Base-by-base conservation (phyloP, 2,113 vertebrate genomes). In the Oreotrochilus melanogaster region DNA sequence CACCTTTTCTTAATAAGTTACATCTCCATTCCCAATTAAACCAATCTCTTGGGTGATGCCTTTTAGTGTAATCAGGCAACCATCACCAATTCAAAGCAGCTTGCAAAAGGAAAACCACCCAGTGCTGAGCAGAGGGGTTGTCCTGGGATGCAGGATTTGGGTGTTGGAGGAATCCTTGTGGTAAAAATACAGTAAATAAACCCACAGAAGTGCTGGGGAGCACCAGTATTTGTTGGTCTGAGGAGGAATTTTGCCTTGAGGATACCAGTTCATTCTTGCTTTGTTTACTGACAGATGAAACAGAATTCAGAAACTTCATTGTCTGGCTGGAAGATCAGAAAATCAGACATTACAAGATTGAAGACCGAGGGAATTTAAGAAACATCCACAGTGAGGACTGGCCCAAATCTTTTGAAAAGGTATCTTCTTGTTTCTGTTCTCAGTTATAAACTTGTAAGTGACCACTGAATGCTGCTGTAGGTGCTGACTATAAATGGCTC, bases 241-340 rank as follows among this genome's bases (percentile, higher is more conserved):
- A 54, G 17, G 2, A 6, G 11, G 12, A 28, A 0, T 51, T 70
- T 33, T 74, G 9, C 15, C 27, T 12, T 42, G 14, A 5, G 22
- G 16, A 2, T 23, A 4, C 1, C 18, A 9, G 8, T 42, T 5
- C 16, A 62, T 56, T 45, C 74, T 37, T 73, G 7, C 27, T 58
- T 13, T 53, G 14, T 82, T 58, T 69, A 3, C 37, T 47, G 27
- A 13, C 97, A 99, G 99, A 99, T 98, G 99, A 99, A 95, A 99
- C 99, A 1, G 99, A 99, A 95, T 99, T 99, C 93, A 98, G 99
- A 96, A 99, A 99, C 92, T 99, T 99, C 91, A 98, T 99, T 25
- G 99, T 99, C 85, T 99, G 99, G 99, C 98, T 99, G 6, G 99
- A 99, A 97, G 99, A 99, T 96, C 99, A 99, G 98, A 99, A 99